Evolutionary conservation across 2,797 vertebrate species (phyloP).

Genomic region (Sorex maritimensis): DNA sequence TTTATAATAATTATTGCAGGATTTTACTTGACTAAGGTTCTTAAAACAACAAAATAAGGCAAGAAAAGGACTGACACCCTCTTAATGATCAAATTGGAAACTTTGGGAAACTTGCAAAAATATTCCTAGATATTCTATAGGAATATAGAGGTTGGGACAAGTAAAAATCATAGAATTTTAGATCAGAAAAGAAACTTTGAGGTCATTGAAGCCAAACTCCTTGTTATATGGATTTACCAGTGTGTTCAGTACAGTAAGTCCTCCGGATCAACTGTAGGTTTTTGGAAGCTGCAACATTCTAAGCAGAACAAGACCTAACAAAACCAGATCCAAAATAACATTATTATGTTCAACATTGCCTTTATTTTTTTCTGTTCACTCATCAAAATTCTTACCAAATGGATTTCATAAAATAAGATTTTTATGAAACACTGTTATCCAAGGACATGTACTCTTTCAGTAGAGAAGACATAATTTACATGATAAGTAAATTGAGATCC

Average conservation of each 20-base stretch:
- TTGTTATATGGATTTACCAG: background rate
- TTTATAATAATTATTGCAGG: constrained; percentile 58
- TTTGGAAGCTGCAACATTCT: background rate
- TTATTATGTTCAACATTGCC: background rate
- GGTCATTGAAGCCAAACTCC: constrained; percentile 11
- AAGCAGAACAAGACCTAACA: background rate
- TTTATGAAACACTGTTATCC: background rate
- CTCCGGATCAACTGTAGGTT: background rate
- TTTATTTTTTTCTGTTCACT: background rate
- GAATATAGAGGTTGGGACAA: constrained; percentile 15
- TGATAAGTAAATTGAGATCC: background rate
- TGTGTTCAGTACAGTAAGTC: background rate
- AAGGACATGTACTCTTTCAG: background rate
- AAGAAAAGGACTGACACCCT: constrained; percentile 52
- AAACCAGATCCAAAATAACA: background rate
- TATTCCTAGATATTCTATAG: background rate
- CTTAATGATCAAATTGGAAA: constrained; percentile 54
- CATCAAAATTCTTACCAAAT: background rate
- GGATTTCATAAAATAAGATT: too few species aligned
- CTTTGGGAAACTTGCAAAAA: constrained; percentile 44
- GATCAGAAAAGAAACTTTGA: constrained; percentile 40
- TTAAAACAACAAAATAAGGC: constrained; percentile 51
- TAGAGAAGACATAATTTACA: background rate
- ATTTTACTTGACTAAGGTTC: constrained; percentile 50
- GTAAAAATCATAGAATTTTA: constrained; percentile 60